These are phyloP conservation scores for Leiothrix lutea DNA, from an alignment of 2,113 vertebrate genomes.

Conservation along the genomic window DNA sequence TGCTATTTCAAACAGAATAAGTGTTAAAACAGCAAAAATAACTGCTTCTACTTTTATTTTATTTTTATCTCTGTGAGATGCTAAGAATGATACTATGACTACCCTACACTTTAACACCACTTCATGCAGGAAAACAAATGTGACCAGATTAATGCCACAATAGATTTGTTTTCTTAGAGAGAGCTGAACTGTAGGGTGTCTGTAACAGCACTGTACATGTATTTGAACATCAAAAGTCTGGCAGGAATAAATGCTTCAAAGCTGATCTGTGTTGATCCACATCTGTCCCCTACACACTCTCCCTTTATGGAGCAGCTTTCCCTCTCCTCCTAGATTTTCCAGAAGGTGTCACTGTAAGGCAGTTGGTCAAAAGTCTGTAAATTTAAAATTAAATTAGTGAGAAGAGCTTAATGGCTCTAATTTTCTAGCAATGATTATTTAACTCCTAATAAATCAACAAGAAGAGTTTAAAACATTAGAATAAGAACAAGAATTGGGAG, in stretches of 20 bases:
- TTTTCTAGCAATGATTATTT: not conserved
- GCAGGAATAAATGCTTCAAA: not conserved
- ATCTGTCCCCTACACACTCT: fast-evolving
- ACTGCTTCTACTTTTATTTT: not conserved
- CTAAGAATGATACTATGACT: not conserved
- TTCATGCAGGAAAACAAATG: not conserved
- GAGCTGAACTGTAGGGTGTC: fast-evolving
- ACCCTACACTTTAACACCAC: not conserved
- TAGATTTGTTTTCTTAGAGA: not conserved
- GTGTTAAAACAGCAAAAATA: not conserved
- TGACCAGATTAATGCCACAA: not conserved
- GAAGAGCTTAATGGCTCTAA: not conserved
- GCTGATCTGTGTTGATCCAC: not conserved
- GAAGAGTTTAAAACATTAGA: not conserved
- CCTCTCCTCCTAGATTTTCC: slow-evolving; percentile 48
- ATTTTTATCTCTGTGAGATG: not conserved
- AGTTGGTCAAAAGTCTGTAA: not conserved
- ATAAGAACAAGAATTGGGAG: not conserved
- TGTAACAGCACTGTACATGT: not conserved
- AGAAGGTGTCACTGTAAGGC: slow-evolving; percentile 73
- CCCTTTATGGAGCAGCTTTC: not conserved
- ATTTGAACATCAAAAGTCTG: not conserved
- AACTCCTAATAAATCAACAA: slow-evolving; percentile 2
- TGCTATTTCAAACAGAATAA: not conserved
- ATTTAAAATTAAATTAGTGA: not conserved